Evolutionary conservation across 2,113 vertebrate species (phyloP), one percentile per base, ranked within the genome.

Genomic region (Eudyptes chrysolophus): DNA sequence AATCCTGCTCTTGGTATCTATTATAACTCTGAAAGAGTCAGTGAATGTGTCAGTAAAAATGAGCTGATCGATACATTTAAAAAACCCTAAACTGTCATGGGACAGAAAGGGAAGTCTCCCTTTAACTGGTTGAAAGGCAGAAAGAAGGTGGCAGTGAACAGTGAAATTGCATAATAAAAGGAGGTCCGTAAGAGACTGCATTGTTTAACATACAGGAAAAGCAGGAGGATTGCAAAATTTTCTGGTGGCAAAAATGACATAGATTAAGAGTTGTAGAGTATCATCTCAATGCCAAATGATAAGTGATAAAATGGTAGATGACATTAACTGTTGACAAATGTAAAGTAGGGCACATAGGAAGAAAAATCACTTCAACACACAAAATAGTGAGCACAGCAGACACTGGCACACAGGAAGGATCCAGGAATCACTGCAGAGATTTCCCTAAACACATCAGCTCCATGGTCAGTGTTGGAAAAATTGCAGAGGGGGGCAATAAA

Each of bases 51-150:
- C 48, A 65, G 44, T 77, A 34, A 49, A 68, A 94, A 14, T 49
- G 36, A 88, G 58, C 9, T 10, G 26, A 44, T 60, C 0, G 3
- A 25, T 44, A 49, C 0, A 1, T 68, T 83, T 54, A 36, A 25
- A 48, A 84, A 84, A 7, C 2, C 13, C 17, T 46, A 25, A 40
- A 44, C 6, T 36, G n/a, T 21, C 30, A 30, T 46, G 36, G 21
- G 32, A 36, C 26, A 16, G 24, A 57, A 77, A 83, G 18, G 16
- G 14, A 52, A 44, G 3, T 66, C 25, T 65, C 13, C 13, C 11
- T 77, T 52, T 65, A 69, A 61, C 11, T 58, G 11, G 1, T 3
- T 66, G 58, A 77, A 77, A 83, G 57, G 20, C 19, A 51, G 57
- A 79, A 84, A 54, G 60, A 46, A 60, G 25, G 22, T 40, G 30